Conservation (phyloP, 2,797 vertebrate genomes). For the Anguilla anguilla region DNA sequence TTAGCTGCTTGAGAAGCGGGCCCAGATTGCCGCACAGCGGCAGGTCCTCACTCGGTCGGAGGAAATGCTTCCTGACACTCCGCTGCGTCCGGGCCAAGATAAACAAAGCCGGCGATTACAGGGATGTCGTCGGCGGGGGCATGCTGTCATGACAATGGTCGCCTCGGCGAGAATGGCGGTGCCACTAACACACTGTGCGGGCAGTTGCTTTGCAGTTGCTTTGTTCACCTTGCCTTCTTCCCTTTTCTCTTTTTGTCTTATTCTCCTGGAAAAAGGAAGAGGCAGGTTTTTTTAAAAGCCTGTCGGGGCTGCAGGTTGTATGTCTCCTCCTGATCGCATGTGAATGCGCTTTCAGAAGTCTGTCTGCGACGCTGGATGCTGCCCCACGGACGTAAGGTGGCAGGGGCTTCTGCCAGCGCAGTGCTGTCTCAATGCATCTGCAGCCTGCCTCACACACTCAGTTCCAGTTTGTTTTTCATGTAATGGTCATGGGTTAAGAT, state of each 20-base stretch:
- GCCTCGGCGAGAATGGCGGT: constrained; percentile 16
- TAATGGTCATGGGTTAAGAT: background rate
- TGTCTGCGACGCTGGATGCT: background rate
- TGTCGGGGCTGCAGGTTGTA: background rate
- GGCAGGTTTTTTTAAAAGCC: background rate
- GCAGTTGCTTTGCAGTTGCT: background rate
- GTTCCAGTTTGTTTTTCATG: background rate
- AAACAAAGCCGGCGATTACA: constrained; percentile 84
- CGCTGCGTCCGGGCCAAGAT: constrained; percentile 79
- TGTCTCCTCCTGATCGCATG: background rate
- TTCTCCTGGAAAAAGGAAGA: background rate
- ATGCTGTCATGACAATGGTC: constrained; percentile 28
- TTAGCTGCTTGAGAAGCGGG: constrained; percentile 99
- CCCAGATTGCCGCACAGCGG: constrained; percentile 97
- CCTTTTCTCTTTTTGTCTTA: background rate
- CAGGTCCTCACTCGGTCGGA: constrained; percentile 89
- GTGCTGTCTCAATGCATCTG: background rate
- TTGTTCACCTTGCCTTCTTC: background rate
- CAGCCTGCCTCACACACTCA: constrained; percentile 1
- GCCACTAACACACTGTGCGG: background rate
- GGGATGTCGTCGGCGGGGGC: constrained; percentile 67
- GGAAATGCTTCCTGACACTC: constrained; percentile 92
- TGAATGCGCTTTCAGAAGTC: background rate
- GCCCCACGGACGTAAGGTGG: background rate
- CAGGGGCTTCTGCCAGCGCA: background rate